Evolutionary conservation across 2,797 vertebrate genomes (phyloP), one percentile per base, ranked within the genome.

Genomic region (Tadarida brasiliensis): DNA sequence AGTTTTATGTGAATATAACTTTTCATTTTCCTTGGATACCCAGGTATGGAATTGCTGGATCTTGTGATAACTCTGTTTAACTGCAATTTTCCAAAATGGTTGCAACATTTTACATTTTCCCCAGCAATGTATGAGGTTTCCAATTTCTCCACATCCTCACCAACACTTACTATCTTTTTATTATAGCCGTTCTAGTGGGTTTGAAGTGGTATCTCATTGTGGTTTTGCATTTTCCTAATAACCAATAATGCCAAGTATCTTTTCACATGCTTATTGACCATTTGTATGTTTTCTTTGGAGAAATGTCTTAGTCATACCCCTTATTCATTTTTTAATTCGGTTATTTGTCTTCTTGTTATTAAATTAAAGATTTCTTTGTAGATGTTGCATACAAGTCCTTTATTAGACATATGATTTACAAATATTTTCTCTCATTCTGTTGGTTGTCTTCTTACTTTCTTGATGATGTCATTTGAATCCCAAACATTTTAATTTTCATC

Each of bases 191-290:
- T 92, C 47, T 76, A 47, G 44, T 47, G 61, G 19, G n/a, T 54
- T 81, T 86, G 56, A 89, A 76, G 22, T 86, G 30, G 19, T 49
- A 33, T 78, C 35, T 95, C 44, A 70, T 24, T 68, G 51, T 91
- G 8, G 8, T 44, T 93, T 88, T 97, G 51, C 61, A 71, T 91
- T 91, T 96, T 94, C 49, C n/a, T 90, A 35, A 14, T 92, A 39
- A 81, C 9, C 47, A 56, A 63, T 68, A 54, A 56, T 49, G 9
- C 28, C 94, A 44, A 33, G 2, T 11, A 57, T 63, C 35, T 88
- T 95, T 93, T 80, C 57, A 59, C n/a, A 10, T 89, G 16, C n/a
- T 74, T 49, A 16, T 77, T 80, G 30, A 57, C 19, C 3, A 89
- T 76, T 93, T 2, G 8, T 49, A 2, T 76, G 8, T 84, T 76